A percentile compares a stretch with the other conserved stretches of the same genome.
phyloP scores from a whole-genome alignment of 2,113 vertebrate species.

The Megaptera novaeangliae region DNA sequence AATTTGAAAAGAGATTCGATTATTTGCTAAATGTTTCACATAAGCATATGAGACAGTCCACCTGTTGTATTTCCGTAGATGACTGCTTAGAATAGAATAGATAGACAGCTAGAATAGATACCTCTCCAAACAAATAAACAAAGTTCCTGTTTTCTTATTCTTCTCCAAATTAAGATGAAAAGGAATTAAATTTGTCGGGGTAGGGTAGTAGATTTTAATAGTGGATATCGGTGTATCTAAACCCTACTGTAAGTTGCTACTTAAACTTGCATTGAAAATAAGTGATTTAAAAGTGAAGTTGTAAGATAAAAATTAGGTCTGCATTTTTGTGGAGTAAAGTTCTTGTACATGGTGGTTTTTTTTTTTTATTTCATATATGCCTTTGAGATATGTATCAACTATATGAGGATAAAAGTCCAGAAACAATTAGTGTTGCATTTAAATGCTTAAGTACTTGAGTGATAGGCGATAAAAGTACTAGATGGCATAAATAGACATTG shows the following conservation, averaged over 20 bases:
- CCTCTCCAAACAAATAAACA: not conserved
- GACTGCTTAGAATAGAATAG: not conserved
- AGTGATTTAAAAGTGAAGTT: conserved; percentile 4
- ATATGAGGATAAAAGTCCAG: not conserved
- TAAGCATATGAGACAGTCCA: not conserved
- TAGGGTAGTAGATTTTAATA: not conserved
- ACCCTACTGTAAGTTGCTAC: not conserved
- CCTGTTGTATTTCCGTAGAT: not conserved
- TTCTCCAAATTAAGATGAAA: not conserved
- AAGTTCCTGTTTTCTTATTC: not conserved
- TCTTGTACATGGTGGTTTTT: not conserved
- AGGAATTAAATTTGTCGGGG: not conserved
- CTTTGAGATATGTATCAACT: not conserved
- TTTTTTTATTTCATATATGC: not conserved
- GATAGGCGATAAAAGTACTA: conserved; percentile 1
- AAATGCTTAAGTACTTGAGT: not conserved
- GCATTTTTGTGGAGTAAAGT: not conserved
- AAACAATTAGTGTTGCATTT: not conserved
- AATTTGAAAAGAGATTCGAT: not conserved
- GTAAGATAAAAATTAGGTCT: not conserved
- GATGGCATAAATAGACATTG: not conserved
- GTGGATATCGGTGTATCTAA: not conserved
- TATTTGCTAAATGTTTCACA: not conserved
- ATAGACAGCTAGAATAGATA: not conserved
- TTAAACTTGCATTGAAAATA: not conserved